phyloP scores from a whole-genome alignment of 2,113 vertebrate genomes.

The Colinus virginianus region DNA sequence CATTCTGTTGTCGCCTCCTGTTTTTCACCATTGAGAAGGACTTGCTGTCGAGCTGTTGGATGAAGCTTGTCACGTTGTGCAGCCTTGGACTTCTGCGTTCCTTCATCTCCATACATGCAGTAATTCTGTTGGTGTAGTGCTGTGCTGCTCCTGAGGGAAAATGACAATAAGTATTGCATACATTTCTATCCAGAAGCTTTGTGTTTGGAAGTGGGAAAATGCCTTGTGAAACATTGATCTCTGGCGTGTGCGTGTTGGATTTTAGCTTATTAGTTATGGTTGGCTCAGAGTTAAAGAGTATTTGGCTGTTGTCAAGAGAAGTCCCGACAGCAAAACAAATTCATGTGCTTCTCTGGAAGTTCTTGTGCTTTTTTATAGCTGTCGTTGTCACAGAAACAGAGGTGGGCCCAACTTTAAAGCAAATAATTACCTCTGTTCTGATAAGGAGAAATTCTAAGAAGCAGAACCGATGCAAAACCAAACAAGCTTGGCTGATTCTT shows the following conservation, averaged over 20 bases:
- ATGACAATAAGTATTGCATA: background rate
- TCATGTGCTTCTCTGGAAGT: constrained; percentile 22
- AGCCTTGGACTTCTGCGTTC: background rate
- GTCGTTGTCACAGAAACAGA: background rate
- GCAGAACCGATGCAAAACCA: background rate
- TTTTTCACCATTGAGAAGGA: background rate
- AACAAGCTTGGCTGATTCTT: background rate
- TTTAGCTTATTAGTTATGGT: constrained; percentile 1
- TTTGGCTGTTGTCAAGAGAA: constrained; percentile 47
- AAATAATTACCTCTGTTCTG: background rate
- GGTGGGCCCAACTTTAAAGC: background rate
- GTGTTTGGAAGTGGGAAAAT: background rate
- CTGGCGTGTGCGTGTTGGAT: background rate
- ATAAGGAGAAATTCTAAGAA: background rate
- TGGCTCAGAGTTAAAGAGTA: background rate
- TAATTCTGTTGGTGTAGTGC: background rate
- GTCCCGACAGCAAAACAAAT: constrained; percentile 32
- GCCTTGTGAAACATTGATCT: background rate
- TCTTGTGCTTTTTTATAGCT: constrained; percentile 33
- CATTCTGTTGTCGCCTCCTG: background rate
- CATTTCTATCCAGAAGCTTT: accelerated
- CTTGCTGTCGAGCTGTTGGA: background rate
- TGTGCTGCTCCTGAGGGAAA: background rate
- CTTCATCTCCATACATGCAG: background rate
- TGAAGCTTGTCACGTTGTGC: background rate